A percentile compares a stretch with the other conserved stretches of the same genome.
These are phyloP conservation scores for Thymelicus acteon DNA, from an alignment of 2,888 invertebrate genomes.

Conservation along the genomic window DNA sequence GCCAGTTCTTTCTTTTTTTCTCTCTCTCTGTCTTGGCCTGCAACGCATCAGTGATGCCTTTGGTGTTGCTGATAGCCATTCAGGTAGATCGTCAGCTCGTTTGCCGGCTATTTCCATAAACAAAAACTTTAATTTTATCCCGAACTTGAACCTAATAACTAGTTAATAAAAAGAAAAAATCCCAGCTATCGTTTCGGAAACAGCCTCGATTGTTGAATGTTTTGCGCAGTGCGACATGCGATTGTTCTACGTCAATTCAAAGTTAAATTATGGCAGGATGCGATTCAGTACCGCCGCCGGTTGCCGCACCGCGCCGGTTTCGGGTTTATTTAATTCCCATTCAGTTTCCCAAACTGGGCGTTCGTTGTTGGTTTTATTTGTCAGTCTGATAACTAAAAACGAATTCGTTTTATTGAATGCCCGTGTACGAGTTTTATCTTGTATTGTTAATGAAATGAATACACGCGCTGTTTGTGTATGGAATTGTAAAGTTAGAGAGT, in stretches of 20 bases:
- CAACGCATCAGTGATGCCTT: too few relatives aligned
- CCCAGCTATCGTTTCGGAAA: constrained; percentile 28
- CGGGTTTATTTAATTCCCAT: constrained; percentile 25
- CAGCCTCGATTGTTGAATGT: constrained; percentile 36
- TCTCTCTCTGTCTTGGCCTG: too few relatives aligned
- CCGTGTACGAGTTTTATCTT: too few relatives aligned
- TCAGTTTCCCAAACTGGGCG: constrained; percentile 13
- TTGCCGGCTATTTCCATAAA: too few relatives aligned
- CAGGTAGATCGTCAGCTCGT: too few relatives aligned
- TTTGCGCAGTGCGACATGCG: constrained; percentile 34
- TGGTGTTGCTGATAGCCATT: too few relatives aligned
- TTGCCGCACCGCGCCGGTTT: constrained; percentile 9
- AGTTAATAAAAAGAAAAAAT: constrained; percentile 16
- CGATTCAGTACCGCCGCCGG: not conserved
- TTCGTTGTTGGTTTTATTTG: constrained; percentile 17
- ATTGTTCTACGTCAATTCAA: constrained; percentile 29
- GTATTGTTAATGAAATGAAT: too few relatives aligned
- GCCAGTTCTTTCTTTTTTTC: too few relatives aligned
- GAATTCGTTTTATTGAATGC: constrained; percentile 10
- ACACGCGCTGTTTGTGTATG: too few relatives aligned
- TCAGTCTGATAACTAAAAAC: not conserved
- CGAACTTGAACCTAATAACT: too few relatives aligned
- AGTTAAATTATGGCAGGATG: constrained; percentile 36
- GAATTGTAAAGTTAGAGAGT: too few relatives aligned
- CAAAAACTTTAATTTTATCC: too few relatives aligned